A percentile compares a stretch with the other conserved stretches of the same genome.
These are phyloP conservation scores for Carettochelys insculpta DNA, from an alignment of 2,113 vertebrate genomes.

Conservation along the genomic window DNA sequence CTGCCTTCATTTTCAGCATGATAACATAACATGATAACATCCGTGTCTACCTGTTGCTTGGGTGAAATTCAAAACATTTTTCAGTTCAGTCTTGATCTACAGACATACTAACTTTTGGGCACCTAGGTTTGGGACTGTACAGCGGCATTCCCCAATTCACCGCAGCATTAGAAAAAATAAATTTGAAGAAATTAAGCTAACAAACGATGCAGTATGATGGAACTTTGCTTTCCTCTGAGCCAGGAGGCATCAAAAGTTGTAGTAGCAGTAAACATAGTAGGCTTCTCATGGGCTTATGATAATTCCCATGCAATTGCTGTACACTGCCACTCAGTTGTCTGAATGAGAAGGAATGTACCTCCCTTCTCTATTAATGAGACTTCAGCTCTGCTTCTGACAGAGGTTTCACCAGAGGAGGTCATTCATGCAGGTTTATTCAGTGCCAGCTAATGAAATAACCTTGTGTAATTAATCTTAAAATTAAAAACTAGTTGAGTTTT, in stretches of 20 bases:
- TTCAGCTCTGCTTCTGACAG: neutral
- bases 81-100: neutral
- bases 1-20: neutral
- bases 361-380: neutral
- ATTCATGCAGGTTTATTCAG: constrained; percentile 24
- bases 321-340: neutral
- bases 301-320: neutral
- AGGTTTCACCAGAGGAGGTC: constrained; percentile 38
- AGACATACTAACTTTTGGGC: neutral
- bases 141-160: neutral
- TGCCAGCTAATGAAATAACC: constrained; percentile 35
- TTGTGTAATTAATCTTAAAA: constrained; percentile 54
- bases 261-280: neutral
- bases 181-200: neutral
- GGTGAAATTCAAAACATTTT: neutral
- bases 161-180: neutral
- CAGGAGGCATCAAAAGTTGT: neutral
- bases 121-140: neutral
- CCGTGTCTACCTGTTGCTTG: too few species aligned
- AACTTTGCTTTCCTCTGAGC: neutral
- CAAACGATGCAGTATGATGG: neutral
- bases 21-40: too few species aligned
- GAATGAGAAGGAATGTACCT: neutral
- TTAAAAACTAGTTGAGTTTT: constrained; percentile 42
- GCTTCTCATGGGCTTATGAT: neutral